Evolutionary conservation across 2,888 invertebrate species (phyloP).

Genomic region (Acleris emargana): DNA sequence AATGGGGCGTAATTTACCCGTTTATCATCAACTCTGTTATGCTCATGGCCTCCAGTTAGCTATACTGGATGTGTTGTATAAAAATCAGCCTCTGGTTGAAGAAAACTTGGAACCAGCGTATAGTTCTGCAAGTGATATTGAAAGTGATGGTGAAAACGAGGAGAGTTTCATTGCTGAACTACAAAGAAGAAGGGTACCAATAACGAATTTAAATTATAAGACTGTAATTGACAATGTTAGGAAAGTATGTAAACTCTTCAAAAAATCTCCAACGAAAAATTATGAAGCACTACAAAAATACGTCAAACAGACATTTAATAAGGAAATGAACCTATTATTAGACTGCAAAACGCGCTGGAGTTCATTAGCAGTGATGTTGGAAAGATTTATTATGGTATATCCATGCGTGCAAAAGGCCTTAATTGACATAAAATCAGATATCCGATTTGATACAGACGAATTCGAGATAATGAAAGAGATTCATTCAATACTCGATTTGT

Average conservation of each 20-base stretch:
- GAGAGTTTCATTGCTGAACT: neutral
- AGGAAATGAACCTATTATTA: no score
- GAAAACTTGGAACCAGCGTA: neutral
- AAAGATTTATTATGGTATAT: conserved; percentile 1
- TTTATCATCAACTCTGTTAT: neutral
- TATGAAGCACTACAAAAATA: no score
- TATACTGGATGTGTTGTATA: neutral
- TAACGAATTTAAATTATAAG: no score
- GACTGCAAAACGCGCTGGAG: conserved; percentile 11
- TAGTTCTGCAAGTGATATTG: neutral
- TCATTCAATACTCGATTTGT: neutral
- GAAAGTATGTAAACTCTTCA: neutral
- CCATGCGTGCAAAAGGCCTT: neutral
- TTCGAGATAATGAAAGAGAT: neutral
- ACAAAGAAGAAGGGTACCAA: no score
- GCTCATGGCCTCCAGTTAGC: neutral
- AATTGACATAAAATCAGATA: neutral
- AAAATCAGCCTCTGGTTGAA: neutral
- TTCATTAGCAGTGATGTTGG: conserved; percentile 2
- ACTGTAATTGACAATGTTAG: neutral
- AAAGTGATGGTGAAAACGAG: neutral
- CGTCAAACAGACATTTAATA: no score
- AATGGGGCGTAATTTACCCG: neutral
- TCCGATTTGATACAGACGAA: neutral
- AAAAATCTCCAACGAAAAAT: no score